phyloP scores from a whole-genome alignment of 2,797 vertebrate species.

The Phataginus tricuspis region DNA sequence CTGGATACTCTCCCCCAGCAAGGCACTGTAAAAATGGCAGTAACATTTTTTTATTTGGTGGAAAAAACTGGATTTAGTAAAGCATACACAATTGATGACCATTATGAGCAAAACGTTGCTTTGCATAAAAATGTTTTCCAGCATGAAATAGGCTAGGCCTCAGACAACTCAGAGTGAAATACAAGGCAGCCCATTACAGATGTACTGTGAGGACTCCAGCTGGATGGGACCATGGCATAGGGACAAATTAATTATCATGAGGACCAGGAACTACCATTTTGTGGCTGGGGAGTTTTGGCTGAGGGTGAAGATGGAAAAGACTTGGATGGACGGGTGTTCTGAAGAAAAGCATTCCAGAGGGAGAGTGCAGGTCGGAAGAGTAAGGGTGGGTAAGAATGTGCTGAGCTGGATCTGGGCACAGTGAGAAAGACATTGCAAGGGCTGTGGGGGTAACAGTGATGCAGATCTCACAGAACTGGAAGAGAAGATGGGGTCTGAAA shows the following conservation, averaged over 20 bases:
- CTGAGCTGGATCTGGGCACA: neutral
- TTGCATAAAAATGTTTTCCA: neutral
- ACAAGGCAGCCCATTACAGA: neutral
- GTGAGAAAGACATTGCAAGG: neutral
- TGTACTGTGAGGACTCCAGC: neutral
- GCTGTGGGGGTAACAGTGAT: neutral
- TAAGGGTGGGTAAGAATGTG: no score
- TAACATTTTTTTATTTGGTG: neutral
- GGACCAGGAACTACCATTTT: neutral
- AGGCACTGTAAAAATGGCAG: neutral
- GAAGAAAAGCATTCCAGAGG: neutral
- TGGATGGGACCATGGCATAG: neutral
- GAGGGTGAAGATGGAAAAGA: neutral
- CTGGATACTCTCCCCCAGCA: neutral
- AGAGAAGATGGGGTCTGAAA: neutral
- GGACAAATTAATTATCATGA: neutral
- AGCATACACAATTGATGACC: neutral
- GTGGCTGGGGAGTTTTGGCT: neutral
- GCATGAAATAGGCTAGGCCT: neutral
- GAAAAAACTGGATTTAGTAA: neutral
- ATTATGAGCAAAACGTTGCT: neutral
- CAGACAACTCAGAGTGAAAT: neutral
- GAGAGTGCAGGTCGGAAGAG: neutral
- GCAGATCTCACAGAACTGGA: neutral
- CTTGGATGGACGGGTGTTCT: neutral